Conservation (phyloP, 2,888 invertebrate genomes). For the Yponomeuta sedellus region DNA sequence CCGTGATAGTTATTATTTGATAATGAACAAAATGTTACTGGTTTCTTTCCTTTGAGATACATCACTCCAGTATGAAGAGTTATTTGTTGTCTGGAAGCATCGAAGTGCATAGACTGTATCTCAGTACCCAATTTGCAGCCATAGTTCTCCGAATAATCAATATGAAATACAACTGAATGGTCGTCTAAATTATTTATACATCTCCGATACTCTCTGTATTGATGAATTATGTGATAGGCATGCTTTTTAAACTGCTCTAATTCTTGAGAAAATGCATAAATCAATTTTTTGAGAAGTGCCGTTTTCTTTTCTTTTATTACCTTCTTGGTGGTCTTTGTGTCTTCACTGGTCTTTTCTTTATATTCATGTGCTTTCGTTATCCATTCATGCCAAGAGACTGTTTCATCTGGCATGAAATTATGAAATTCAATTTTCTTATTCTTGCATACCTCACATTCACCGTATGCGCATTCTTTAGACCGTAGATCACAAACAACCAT, state of each 20-base stretch:
- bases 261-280: not conserved
- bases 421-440: not conserved
- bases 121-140: slow-evolving; percentile 18
- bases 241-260: not conserved
- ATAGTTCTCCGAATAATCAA: slow-evolving; percentile 24
- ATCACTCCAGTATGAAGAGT: slow-evolving; percentile 5
- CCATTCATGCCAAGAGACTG: too few relatives aligned
- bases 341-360: too few relatives aligned
- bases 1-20: not conserved
- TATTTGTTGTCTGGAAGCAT: slow-evolving; percentile 12
- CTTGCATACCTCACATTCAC: not conserved
- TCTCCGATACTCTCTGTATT: not conserved
- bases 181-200: not conserved
- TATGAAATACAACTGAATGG: not conserved
- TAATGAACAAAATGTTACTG: not conserved
- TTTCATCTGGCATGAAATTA: not conserved
- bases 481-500: not conserved
- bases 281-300: too few relatives aligned
- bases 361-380: too few relatives aligned
- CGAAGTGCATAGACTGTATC: slow-evolving; percentile 10
- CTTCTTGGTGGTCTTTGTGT: too few relatives aligned
- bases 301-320: too few relatives aligned
- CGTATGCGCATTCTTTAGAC: not conserved
- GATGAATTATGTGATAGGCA: not conserved
- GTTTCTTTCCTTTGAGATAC: not conserved